These are phyloP conservation scores for Semotilus atromaculatus DNA, from an alignment of 2,797 vertebrate species.

Conservation along the genomic window DNA sequence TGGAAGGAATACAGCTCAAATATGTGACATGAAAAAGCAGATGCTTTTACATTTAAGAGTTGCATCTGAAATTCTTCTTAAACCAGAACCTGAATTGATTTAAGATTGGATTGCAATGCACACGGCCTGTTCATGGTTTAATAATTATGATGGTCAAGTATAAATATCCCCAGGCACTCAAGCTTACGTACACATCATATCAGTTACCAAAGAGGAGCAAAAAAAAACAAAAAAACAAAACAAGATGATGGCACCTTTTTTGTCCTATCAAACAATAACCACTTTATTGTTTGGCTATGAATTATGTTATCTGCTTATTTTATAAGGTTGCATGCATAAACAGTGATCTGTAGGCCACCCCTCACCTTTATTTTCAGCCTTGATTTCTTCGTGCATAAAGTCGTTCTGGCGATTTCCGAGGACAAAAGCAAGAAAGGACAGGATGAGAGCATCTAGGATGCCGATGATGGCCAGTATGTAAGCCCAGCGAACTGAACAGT, in stretches of 20 bases:
- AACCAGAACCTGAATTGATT: neutral
- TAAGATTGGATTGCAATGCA: neutral
- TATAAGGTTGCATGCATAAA: neutral
- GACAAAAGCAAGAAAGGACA: slow-evolving; percentile 93
- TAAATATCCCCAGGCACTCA: slow-evolving; percentile 5
- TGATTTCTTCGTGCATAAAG: slow-evolving; percentile 88
- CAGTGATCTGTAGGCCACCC: neutral
- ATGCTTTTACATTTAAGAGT: slow-evolving; percentile 7
- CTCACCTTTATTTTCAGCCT: slow-evolving; percentile 87
- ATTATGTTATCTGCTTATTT: neutral
- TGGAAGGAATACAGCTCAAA: neutral
- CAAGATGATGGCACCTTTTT: slow-evolving; percentile 28
- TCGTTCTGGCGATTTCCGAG: slow-evolving; percentile 92
- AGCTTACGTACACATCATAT: slow-evolving; percentile 27
- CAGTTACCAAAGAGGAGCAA: slow-evolving; percentile 30
- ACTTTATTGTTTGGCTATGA: neutral
- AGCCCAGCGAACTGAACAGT: slow-evolving; percentile 93
- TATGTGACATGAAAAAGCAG: slow-evolving; percentile 1
- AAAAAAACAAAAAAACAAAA: slow-evolving; percentile 16
- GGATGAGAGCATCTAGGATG: slow-evolving; percentile 92
- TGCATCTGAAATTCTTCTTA: neutral
- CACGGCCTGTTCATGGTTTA: neutral
- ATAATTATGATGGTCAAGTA: neutral
- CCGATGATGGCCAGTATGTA: slow-evolving; percentile 94
- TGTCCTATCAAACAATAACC: neutral